Percentiles rank a stretch among this genome's conserved stretches.
Conservation (phyloP, 92 coral and sea anemone species). For the Parazoanthus atlanticus region DNA sequence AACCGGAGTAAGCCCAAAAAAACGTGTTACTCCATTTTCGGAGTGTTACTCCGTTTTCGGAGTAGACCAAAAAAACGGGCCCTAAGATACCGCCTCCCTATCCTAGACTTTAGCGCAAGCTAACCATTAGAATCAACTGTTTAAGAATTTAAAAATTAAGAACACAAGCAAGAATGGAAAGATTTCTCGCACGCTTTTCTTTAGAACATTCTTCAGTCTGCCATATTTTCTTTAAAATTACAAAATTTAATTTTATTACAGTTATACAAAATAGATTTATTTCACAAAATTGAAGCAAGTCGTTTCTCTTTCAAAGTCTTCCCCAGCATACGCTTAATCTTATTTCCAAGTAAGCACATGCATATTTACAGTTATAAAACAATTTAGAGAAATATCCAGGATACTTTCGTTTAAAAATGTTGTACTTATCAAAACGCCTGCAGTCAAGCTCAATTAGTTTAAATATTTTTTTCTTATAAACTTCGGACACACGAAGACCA, state of each 20-base stretch:
- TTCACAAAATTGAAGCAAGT: conserved; percentile 1
- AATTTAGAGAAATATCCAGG: neutral
- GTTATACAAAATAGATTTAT: neutral
- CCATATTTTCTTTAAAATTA: neutral
- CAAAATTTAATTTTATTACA: neutral
- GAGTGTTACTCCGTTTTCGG: no score
- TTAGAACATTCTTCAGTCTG: neutral
- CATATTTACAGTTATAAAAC: neutral
- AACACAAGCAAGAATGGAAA: no score
- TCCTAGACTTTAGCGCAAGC: no score
- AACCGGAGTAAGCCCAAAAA: no score
- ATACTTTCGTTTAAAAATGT: neutral
- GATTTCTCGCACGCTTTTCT: no score
- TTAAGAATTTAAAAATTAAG: no score
- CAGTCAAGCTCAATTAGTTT: neutral
- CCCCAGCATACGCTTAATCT: neutral
- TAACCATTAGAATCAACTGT: no score
- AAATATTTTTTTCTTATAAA: neutral
- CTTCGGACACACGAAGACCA: neutral
- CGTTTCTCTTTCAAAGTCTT: neutral
- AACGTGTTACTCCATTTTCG: no score
- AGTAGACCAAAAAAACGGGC: no score
- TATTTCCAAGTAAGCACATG: neutral
- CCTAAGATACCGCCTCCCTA: no score
- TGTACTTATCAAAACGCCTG: neutral